These are phyloP conservation scores for Pseudochirops corinnae DNA, from an alignment of 2,797 vertebrate genomes.

Conservation along the genomic window DNA sequence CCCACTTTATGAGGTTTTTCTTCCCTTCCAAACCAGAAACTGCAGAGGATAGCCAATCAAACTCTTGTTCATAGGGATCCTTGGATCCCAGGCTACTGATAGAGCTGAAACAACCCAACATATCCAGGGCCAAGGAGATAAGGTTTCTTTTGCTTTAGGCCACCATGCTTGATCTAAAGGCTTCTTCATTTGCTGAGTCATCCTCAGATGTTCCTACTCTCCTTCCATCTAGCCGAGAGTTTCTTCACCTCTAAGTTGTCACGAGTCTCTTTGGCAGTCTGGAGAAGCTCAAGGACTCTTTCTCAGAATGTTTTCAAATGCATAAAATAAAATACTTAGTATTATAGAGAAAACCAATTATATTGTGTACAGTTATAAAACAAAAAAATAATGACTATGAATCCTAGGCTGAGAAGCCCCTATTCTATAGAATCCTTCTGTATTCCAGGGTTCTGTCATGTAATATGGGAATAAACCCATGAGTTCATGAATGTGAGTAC, in stretches of 20 bases:
- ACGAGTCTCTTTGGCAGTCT: neutral
- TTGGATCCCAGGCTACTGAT: neutral
- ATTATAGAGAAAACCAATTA: neutral
- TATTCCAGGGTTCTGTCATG: neutral
- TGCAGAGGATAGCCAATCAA: neutral
- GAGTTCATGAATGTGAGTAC: neutral
- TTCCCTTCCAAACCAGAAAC: neutral
- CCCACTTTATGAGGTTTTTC: neutral
- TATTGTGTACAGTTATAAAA: neutral
- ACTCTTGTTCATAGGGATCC: neutral
- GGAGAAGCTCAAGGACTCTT: neutral
- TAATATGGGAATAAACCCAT: neutral
- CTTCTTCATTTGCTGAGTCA: neutral
- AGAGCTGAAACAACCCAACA: neutral
- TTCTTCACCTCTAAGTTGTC: neutral
- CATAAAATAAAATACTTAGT: neutral
- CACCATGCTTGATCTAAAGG: neutral
- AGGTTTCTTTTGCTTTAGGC: neutral
- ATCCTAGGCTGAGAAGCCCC: neutral
- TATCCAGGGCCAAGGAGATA: neutral
- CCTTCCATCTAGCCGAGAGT: neutral
- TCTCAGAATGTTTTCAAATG: neutral
- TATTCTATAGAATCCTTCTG: neutral
- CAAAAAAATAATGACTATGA: neutral
- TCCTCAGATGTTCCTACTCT: neutral